Evolutionary conservation across 2,797 vertebrate genomes (phyloP), one percentile per base, ranked within the genome.

Genomic region (Limnodromus scolopaceus): DNA sequence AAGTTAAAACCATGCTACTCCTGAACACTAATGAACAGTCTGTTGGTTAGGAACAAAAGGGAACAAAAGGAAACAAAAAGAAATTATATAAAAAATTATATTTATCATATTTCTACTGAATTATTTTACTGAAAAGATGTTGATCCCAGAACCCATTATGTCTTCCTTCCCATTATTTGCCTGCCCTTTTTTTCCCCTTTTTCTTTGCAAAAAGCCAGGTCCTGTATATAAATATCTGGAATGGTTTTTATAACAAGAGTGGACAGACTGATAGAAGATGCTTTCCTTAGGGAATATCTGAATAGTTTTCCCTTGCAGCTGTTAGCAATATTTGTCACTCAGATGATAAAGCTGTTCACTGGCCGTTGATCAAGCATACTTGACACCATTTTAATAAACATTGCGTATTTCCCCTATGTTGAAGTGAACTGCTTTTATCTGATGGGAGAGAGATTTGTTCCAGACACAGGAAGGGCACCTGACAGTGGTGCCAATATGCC

Each of bases 311-410:
- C 34, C 78, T 92, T 86, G 68, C 86, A 87, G 41, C 34, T 92
- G 39, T 53, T 85, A 75, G 23, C 41, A 41, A 5, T 77, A 38
- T 79, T 75, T 94, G 43, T 78, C 87, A 69, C 72, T 81, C 46
- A 16, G 87, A 77, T 87, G 65, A 86, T 94, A 72, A 93, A 89
- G 70, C 87, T 80, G 46, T 79, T 92, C 34, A 1, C 45, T 96
- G 88, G 38, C 41, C 32, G 78, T 82, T 87, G 66, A 57, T 87
- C 7, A 46, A 82, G 84, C 71, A 32, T 19, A 9, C 68, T 76
- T 88, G 94, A 84, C 55, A 53, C 83, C 48, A 16, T 96, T 92
- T 95, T 91, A 96, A 92, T 84, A 87, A 93, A 81, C 70, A 68
- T 36, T 69, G 49, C 32, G 2, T 95, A 55, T 90, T 87, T 88